Conservation (phyloP, 1,140 invertebrate genomes). For the Caenorhabditis inopinata region DNA sequence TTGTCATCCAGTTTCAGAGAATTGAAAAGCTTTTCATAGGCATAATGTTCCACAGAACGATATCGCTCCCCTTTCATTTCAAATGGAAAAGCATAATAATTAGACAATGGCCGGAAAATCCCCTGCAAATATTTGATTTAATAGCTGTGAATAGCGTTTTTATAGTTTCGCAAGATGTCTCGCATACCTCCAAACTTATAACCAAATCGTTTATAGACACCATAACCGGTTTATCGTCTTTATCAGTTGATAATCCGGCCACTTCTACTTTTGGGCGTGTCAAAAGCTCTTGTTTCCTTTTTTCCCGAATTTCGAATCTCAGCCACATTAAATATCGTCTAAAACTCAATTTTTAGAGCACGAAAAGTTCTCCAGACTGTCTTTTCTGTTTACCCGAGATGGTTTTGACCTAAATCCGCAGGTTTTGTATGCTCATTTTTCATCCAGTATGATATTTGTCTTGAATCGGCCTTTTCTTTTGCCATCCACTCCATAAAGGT, state of each 20-base stretch:
- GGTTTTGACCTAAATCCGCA: constrained; percentile 56
- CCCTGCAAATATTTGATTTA: constrained; percentile 53
- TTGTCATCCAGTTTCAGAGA: constrained; percentile 58
- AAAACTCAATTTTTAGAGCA: background rate
- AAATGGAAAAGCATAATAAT: constrained; percentile 59
- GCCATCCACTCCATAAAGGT: constrained; percentile 52
- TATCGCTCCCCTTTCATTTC: constrained; percentile 59
- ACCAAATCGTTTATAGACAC: constrained; percentile 58
- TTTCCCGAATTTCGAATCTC: constrained; percentile 56
- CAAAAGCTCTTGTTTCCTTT: constrained; percentile 49
- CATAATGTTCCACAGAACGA: constrained; percentile 65
- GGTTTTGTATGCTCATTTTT: constrained; percentile 53
- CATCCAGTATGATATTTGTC: constrained; percentile 62
- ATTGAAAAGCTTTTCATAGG: constrained; percentile 64
- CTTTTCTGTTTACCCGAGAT: constrained; percentile 52
- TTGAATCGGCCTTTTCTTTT: constrained; percentile 38
- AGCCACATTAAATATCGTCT: constrained; percentile 60
- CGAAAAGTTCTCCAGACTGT: background rate
- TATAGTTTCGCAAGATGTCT: background rate
- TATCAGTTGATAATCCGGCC: constrained; percentile 55
- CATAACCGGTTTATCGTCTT: constrained; percentile 51
- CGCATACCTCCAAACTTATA: constrained; percentile 47
- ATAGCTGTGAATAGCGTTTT: background rate
- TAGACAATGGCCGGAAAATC: constrained; percentile 61
- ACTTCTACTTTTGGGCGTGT: constrained; percentile 40